phyloP scores from a whole-genome alignment of 2,797 vertebrate genomes.

The Mycteria americana region DNA sequence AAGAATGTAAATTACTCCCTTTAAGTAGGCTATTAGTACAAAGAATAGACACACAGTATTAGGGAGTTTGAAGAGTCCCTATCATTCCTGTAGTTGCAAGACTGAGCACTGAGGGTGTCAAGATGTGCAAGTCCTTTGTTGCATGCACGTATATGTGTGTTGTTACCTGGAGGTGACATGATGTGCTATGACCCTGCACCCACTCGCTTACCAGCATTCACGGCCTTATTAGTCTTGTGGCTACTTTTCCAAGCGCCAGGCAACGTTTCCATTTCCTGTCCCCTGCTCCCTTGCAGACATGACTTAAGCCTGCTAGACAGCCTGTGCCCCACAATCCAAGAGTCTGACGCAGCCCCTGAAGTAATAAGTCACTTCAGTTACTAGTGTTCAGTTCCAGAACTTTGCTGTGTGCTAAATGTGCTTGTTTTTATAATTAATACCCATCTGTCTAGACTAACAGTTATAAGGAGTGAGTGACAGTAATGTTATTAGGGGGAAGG shows the following conservation, averaged over 20 bases:
- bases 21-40: too few relatives aligned
- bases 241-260: not conserved
- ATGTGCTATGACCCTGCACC: not conserved
- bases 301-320: conserved; percentile 62
- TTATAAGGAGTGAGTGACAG: not conserved
- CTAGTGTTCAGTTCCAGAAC: conserved; percentile 23
- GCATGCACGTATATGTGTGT: not conserved
- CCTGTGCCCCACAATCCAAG: conserved; percentile 8
- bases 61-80: not conserved
- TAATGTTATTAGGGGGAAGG: not conserved
- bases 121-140: not conserved
- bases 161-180: not conserved
- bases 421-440: conserved; percentile 41
- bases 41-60: not conserved
- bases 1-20: not conserved
- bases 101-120: not conserved
- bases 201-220: not conserved
- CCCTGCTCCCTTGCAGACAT: conserved; percentile 62
- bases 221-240: not conserved
- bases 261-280: conserved; percentile 10
- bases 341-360: conserved; percentile 29
- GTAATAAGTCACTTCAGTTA: conserved; percentile 34
- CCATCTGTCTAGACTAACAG: conserved; percentile 55
- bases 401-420: conserved; percentile 18
- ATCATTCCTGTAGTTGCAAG: not conserved